Evolutionary conservation across 2,888 invertebrate species (phyloP).

Genomic region (Bombyx huttoni): DNA sequence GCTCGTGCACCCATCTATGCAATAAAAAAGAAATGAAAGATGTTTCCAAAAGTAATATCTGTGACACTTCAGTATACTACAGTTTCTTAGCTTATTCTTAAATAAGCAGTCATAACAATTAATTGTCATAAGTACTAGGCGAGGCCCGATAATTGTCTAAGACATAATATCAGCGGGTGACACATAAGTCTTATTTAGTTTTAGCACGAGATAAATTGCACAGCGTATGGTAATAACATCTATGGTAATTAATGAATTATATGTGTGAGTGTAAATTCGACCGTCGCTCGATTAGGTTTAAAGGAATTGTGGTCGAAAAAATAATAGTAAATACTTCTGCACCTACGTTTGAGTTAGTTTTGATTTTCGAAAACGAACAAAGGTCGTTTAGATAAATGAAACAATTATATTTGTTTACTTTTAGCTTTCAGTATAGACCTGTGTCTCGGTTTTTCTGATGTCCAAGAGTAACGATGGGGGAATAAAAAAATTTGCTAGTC

Average conservation of each 20-base stretch:
- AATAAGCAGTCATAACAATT: slow-evolving; percentile 49
- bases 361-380: no score
- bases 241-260: not conserved
- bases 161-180: slow-evolving; percentile 34
- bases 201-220: not conserved
- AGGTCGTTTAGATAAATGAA: no score
- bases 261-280: not conserved
- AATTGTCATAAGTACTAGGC: slow-evolving; percentile 56
- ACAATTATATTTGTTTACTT: no score
- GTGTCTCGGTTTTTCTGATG: no score
- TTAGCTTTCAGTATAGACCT: no score
- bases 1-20: no score
- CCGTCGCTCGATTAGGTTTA: not conserved
- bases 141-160: slow-evolving; percentile 45
- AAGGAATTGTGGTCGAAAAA: no score
- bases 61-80: slow-evolving; percentile 12
- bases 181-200: slow-evolving; percentile 10
- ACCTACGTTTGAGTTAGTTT: no score
- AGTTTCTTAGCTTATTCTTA: slow-evolving; percentile 21
- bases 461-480: no score
- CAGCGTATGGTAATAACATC: not conserved
- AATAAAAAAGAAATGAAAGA: not conserved
- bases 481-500: no score
- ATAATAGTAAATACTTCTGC: no score
- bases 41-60: not conserved